Conservation (phyloP, 1,140 invertebrate genomes). For the Meloidogyne exigua region DNA sequence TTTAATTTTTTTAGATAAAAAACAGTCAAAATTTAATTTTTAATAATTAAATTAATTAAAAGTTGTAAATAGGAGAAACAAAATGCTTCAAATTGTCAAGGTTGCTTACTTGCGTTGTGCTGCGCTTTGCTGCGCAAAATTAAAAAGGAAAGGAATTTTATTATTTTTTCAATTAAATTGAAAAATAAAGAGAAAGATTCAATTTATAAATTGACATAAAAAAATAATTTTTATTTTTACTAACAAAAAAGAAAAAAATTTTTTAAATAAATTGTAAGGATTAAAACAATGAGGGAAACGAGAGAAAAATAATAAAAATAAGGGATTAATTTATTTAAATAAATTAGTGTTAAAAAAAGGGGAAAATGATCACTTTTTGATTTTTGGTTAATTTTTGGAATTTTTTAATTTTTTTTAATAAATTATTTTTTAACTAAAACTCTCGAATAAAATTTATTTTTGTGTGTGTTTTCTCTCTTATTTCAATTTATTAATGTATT, state of each 20-base stretch:
- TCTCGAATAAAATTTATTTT: background rate
- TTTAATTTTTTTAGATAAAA: too few relatives aligned
- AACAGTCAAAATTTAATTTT: too few relatives aligned
- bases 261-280: background rate
- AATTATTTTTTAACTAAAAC: background rate
- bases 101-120: background rate
- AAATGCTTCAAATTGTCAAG: too few relatives aligned
- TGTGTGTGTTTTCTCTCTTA: background rate
- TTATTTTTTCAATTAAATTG: background rate
- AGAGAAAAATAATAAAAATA: background rate
- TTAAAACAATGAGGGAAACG: background rate
- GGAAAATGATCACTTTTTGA: too few relatives aligned
- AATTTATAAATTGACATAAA: background rate
- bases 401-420: too few relatives aligned
- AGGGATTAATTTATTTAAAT: too few relatives aligned
- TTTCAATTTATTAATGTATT: background rate
- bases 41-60: background rate
- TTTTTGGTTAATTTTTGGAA: too few relatives aligned
- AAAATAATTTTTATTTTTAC: background rate
- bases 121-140: background rate
- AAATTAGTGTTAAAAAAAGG: too few relatives aligned
- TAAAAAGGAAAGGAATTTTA: background rate
- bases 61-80: background rate
- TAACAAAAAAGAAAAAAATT: background rate
- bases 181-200: background rate